Evolutionary conservation across 2,888 invertebrate species (phyloP), one percentile per base, ranked within the genome.

Genomic region (Azorinus chamasolen): DNA sequence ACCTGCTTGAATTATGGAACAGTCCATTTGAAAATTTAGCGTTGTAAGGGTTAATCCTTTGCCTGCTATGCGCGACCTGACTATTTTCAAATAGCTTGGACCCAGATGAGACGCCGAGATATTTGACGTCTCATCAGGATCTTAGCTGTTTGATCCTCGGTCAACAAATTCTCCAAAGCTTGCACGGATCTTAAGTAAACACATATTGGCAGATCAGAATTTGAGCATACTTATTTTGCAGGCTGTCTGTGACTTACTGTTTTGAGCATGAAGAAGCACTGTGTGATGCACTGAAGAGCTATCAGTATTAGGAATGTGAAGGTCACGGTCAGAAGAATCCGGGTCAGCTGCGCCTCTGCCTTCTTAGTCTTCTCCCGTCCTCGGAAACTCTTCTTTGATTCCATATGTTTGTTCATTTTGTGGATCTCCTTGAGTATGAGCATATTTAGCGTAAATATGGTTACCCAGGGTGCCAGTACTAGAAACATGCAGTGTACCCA

Each of bases 401-500:
- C 64, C 85, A 87, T 87, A 24, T 71, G 74, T 22, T 76, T 65
- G 69, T 86, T 86, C n/a, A 84, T 70, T 20, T 62, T 71, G 6
- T 70, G 37, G 14, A 89, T 85, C 58, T 77, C 25, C 6, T 69
- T 55, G 46, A 89, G 87, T 32, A 89, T 89, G 45, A 86, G 54
- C 55, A 87, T 72, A 57, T 88, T 89, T 24, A 89, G 70, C 20
- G 66, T 69, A 57, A 88, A 83, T 16, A 89, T 86, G 6, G 84
- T 73, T 18, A 83, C 68, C 86, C 85, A 86, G n/a, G 88, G 87
- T 20, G 84, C 79, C 25, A 88, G 71, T 1, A 86, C 85, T 1
- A 88, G 84, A 58, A 87, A 83, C 84, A 88, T 88, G 51, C 88
- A 88, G 62, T 88, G 88, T 24, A 88, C 83, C 88, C 87, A 88